These are phyloP conservation scores for Bombus waltoni DNA, from an alignment of 1,140 invertebrate genomes.

Conservation along the genomic window DNA sequence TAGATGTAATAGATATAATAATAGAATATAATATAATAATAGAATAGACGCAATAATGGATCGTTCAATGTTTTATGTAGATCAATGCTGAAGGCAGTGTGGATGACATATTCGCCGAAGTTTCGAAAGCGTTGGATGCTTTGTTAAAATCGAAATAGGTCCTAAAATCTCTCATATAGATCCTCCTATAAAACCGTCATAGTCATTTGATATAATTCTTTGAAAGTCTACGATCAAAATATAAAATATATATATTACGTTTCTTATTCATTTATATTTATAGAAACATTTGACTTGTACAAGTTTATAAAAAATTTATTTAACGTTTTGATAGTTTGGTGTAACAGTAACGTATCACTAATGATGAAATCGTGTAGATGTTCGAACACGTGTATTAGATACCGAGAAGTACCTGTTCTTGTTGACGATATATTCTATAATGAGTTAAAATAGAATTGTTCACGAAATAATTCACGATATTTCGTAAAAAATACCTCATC, in stretches of 20 bases:
- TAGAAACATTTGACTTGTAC: not conserved
- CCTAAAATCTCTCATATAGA: not conserved
- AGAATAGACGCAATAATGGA: not conserved
- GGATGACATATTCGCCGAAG: conserved; percentile 90
- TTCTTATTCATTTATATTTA: not conserved
- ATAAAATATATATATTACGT: not conserved
- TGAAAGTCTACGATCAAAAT: not conserved
- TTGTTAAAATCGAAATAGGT: conserved; percentile 48
- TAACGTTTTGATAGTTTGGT: not conserved
- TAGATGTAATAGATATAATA: too few species aligned
- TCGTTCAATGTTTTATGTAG: conserved; percentile 81
- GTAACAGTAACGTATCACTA: not conserved
- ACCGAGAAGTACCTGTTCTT: not conserved
- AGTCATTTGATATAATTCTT: not conserved
- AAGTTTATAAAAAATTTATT: not conserved
- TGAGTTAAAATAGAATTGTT: not conserved
- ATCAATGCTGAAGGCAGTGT: conserved; percentile 90
- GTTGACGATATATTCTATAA: not conserved
- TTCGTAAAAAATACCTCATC: not conserved
- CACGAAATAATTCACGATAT: not conserved
- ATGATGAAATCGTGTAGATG: not conserved
- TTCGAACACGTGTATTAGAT: not conserved
- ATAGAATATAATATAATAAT: too few species aligned
- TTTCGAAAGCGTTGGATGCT: conserved; percentile 84
- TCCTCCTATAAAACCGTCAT: not conserved